Percentiles rank a stretch among this genome's conserved stretches.
These are phyloP conservation scores for Aphelinus certus DNA, from an alignment of 1,140 invertebrate species.

Conservation along the genomic window DNA sequence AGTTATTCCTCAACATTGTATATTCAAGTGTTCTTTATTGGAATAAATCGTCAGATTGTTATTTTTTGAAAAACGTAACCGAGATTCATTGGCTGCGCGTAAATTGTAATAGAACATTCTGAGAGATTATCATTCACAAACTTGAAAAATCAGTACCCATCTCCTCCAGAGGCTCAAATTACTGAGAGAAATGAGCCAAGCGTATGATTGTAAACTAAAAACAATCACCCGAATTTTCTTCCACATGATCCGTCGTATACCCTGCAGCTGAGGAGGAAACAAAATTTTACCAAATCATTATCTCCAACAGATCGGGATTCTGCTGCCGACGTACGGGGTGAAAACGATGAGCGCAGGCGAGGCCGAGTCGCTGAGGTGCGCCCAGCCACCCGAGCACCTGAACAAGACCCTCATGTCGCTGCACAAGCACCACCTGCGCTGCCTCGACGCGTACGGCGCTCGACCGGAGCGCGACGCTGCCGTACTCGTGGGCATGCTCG, in stretches of 20 bases:
- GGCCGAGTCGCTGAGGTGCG: conserved; percentile 46
- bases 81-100: no score
- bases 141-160: no score
- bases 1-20: no score
- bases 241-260: neutral
- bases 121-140: no score
- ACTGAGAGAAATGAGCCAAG: no score
- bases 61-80: no score
- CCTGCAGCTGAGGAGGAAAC: neutral
- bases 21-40: no score
- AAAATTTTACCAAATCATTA: neutral
- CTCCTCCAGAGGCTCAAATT: no score
- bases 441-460: conserved; percentile 70
- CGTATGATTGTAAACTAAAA: no score
- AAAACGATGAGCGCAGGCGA: conserved; percentile 51
- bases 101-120: no score
- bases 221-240: no score
- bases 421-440: conserved; percentile 65
- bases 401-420: conserved; percentile 50
- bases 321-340: conserved; percentile 68
- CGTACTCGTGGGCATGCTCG: conserved; percentile 74
- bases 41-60: no score
- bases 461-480: conserved; percentile 72
- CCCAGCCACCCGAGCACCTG: conserved; percentile 49
- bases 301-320: conserved; percentile 58